Evolutionary conservation across 2,797 vertebrate genomes (phyloP).

Genomic region (Cephalopachus bancanus): DNA sequence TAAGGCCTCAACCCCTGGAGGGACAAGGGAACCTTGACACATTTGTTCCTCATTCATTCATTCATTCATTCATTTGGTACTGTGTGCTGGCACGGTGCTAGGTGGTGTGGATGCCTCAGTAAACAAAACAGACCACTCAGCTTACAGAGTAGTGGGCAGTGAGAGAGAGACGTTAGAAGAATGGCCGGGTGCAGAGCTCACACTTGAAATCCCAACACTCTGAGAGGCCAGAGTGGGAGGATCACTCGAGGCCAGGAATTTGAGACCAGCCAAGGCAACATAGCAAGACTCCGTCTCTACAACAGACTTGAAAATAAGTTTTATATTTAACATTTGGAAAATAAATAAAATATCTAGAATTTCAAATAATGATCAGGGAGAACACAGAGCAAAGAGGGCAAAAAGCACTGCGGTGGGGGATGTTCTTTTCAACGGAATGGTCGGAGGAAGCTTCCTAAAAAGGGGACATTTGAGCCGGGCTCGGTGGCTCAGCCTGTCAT

Average conservation of each 20-base stretch:
- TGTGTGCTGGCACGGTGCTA: fast-evolving
- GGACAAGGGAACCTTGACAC: no score
- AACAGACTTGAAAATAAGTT: no score
- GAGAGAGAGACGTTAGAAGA: neutral
- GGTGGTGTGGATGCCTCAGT: fast-evolving
- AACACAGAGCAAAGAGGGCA: neutral
- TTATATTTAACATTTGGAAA: neutral
- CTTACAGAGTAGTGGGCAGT: neutral
- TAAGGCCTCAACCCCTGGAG: neutral
- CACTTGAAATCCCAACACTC: no score
- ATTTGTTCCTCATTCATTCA: neutral
- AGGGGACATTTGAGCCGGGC: no score
- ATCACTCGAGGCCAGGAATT: no score
- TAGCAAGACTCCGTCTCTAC: no score
- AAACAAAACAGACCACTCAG: neutral
- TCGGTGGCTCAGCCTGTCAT: no score
- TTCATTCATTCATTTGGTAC: no score
- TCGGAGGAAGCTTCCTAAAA: neutral
- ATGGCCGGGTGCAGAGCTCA: no score
- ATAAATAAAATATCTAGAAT: neutral
- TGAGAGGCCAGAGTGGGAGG: no score
- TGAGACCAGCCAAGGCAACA: no score
- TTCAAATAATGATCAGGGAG: neutral
- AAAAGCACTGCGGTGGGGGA: fast-evolving
- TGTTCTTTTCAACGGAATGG: neutral